Base-by-base conservation (phyloP, 2,888 invertebrate species). In the Scrobipalpa costella region DNA sequence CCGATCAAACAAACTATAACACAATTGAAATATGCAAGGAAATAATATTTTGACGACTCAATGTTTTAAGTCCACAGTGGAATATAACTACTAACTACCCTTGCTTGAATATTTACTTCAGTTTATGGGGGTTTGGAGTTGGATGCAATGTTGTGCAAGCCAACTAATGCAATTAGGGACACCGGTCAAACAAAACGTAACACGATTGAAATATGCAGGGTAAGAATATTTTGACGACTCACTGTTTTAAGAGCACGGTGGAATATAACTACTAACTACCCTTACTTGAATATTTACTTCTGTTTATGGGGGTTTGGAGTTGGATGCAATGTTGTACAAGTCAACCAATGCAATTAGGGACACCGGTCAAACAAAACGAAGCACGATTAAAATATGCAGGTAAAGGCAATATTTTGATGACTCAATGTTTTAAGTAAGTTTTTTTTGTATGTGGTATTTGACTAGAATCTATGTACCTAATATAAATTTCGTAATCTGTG, bases 311-410 rank as follows among this genome's bases (percentile, higher is more conserved):
- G 50, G 44, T 15, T 50, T 9, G 27, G 34, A 27, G 34, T 27
- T 33, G 33, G 33, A 27, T 15, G 15, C 27, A 55, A 27, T 55
- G 55, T 50, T 50, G 50, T 21, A 8, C 50, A 21, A 27, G 27
- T 5, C 50, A 21, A 50, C 50, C 21, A 21, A 21, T 17, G 17
- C 55, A 68, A 15, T 66, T 57, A 2, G 13, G 0, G 49, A 65
- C 64, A 33, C 66, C 21, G 50, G 50, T 21, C 50, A 21, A 50
- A 21, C 44, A 44, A 44, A 15, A 44, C 44, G 1, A 13, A 0
- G n/a, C 44, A 44, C 44, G 44, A 15, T 44, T 6, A 7, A 44
- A 15, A 15, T n/a, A 44, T n/a, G 15, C 6, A 15, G 27, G 27
- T 2, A 27, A 27, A 27, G 2, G 5, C 15, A 15, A 44, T 44